Evolutionary conservation across 2,113 vertebrate genomes (phyloP), one percentile per base, ranked within the genome.

Genomic region (Mirounga angustirostris): DNA sequence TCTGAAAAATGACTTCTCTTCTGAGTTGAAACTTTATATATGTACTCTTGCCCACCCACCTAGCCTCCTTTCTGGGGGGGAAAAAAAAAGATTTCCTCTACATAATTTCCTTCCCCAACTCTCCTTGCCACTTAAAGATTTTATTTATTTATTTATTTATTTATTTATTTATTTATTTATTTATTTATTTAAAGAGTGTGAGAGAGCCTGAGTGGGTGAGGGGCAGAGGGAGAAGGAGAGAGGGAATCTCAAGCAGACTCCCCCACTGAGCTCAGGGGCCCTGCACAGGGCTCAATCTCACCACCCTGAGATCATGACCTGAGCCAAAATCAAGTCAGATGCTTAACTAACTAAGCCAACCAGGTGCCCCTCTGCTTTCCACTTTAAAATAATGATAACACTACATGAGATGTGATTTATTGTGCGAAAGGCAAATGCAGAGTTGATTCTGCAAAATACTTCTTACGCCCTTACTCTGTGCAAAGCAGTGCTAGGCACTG

Each of bases 1-100:
- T 69, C 50, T 56, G 56, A 46, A 91, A 95, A 86, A 50, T 43
- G 80, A 43, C 54, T 91, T 95, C 43, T 69, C 18, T 36, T 92
- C 28, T 74, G 87, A 59, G 46, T 92, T 90, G 63, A 84, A 56
- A 59, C 16, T 10, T 91, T 69, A 54, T 73, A 21, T 10, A 58
- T 33, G 8, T 52, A 10, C 21, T 36, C 22, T 67, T 79, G 28
- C 22, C 12, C 8, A 63, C 10, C n/a, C 15, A 15, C 63, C 1
- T 33, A 74, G 13, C 21, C 84, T 73, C 24, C 33, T 80, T 54
- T 24, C 43, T 16, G 73, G 0, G 1, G 1, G 8, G 0, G 2
- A 43, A 46, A 61, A 61, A 33, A 26, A 86, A 69, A 36, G 28
- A 56, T 26, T 43, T 69, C 54, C 26, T 65, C 40, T 65, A 24